Base-by-base conservation (phyloP, 2,888 invertebrate genomes). In the Belgica antarctica region DNA sequence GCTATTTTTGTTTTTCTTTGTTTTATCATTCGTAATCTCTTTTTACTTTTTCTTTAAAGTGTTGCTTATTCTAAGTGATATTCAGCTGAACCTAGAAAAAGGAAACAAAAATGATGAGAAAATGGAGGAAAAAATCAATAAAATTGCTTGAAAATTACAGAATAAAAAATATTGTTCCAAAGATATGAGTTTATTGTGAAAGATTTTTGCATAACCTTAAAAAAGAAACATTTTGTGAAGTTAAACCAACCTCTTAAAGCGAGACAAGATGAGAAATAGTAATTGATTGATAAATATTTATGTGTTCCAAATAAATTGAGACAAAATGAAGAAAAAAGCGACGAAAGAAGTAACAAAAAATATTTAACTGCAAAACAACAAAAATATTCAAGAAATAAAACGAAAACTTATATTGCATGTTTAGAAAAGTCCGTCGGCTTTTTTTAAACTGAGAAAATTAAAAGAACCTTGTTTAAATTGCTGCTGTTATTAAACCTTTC, bases 371-470 rank as follows among this genome's bases (percentile, higher is more conserved):
- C 57, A 36, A 41, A 41, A 65, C 3, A 25, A 41, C 19, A 41
- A 59, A 5, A 52, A 52, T n/a, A 52, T 52, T 63, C n/a, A 41
- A 65, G 28, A 17, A 25, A 65, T 15, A 65, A 52, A 47, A 66
- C 22, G 25, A 68, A 68, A 68, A 47, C 27, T 68, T 68, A 68
- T 68, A 68, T 47, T 68, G 68, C 68, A 68, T 68, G 52, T 68
- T 68, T 68, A 57, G 57, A 68, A 68, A 57, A 52, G 52, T 47
- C 68, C 68, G 68, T 68, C 68, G 68, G 68, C 68, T 68, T 68
- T 68, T 68, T 57, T 52, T 52, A 68, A 68, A 63, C 28, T 63
- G 63, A 63, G 31, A 41, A n/a, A 68, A 52, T 36, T 24, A 68
- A 68, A 52, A 28, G 17, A 47, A 46, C 15, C 12, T 28, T 22